These are phyloP conservation scores for Stegodyphus dumicola DNA, from an alignment of 1,140 invertebrate genomes.

Conservation along the genomic window DNA sequence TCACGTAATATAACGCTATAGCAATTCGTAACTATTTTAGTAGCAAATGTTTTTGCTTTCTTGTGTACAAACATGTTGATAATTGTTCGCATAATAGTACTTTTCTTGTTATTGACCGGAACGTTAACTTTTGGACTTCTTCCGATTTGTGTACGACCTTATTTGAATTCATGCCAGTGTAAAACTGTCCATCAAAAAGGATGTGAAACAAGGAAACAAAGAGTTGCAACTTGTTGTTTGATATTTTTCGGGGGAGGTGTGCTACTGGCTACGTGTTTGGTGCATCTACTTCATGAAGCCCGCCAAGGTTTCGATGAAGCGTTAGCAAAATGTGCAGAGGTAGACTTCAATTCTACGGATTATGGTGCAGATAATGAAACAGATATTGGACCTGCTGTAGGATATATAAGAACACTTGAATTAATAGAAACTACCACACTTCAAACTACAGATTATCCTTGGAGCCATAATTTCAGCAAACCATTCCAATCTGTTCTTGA, in stretches of 20 bases:
- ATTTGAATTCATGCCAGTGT: neutral
- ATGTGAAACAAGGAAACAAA: neutral
- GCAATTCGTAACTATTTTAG: no score
- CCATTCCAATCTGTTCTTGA: neutral
- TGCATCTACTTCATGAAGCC: neutral
- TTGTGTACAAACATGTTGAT: neutral
- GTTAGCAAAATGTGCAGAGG: neutral
- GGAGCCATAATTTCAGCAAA: neutral
- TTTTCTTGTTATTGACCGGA: neutral
- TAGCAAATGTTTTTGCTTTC: no score
- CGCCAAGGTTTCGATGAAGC: neutral
- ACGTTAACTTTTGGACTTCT: neutral
- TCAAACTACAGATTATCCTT: no score
- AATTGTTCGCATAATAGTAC: neutral
- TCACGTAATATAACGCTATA: no score
- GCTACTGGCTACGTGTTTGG: neutral
- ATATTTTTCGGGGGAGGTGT: neutral
- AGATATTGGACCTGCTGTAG: no score
- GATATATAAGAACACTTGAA: no score
- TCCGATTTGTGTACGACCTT: neutral
- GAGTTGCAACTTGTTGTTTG: neutral
- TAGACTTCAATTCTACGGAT: neutral
- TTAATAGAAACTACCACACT: no score
- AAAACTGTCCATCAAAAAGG: neutral
- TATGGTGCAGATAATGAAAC: no score